Evolutionary conservation across 2,888 invertebrate species (phyloP), one percentile per base, ranked within the genome.

Genomic region (Chesias legatella): DNA sequence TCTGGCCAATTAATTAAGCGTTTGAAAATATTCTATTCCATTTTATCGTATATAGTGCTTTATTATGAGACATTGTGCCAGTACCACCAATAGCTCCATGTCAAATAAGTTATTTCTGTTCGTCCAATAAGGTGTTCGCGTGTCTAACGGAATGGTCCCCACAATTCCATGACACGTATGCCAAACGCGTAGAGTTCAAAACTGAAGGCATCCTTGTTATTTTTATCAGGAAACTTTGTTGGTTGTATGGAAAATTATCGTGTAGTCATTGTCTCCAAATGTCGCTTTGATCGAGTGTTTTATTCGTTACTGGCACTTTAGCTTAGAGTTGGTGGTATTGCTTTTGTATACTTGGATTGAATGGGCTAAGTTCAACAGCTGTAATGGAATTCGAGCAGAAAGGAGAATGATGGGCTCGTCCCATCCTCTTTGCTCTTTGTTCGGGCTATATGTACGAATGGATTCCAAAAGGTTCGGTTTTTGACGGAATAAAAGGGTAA

Each of bases 61-160:
- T 63, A 59, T 66, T 72, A 67, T 71, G 69, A 73, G 65, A 64
- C 67, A 60, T 58, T 61, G 56, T 59, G 64, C 61, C 63, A 66
- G 59, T 68, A 71, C 73, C 71, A 71, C 65, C 58, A 51, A 66
- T 53, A 58, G 58, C 67, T 67, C 67, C 66, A 63, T 64, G 61
- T 64, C 60, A 71, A 73, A 73, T 78, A 80, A 77, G 72, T 73
- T 73, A 74, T 70, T 73, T 73, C 70, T 67, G 67, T 63, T 63
- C 64, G 52, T 53, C 63, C 69, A 69, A 70, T 73, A 68, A 69
- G 64, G 60, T 63, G 64, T 63, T 76, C 62, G 76, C 76, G 74
- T 76, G 74, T 60, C 62, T 43, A 33, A 42, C 13, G 13, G 13
- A 17, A 5, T 17, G 57, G 59, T 54, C 51, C 51, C 40, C 36